Conservation (phyloP, 1,140 invertebrate species). For the Pogonognathellus flavescens region DNA sequence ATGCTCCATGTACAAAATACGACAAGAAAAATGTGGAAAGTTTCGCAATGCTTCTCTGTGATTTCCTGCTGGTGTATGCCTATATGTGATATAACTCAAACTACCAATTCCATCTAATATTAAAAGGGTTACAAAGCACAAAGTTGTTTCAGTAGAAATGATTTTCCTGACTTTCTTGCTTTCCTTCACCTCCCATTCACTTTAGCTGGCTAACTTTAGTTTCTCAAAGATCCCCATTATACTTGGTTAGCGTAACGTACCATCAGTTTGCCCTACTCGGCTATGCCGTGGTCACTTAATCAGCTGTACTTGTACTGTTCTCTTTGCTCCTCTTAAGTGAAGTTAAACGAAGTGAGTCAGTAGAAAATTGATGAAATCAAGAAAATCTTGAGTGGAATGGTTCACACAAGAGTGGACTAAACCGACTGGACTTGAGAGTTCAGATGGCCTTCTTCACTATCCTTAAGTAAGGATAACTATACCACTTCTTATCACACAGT, state of each 20-base stretch:
- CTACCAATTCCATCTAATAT: constrained; percentile 20
- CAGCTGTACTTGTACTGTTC: constrained; percentile 28
- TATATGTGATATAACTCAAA: constrained; percentile 3
- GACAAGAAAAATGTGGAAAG: constrained; percentile 38
- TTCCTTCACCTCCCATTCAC: constrained; percentile 31
- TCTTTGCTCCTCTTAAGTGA: constrained; percentile 27
- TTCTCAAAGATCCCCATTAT: constrained; percentile 17
- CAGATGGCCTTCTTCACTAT: background rate
- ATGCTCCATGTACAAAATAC: background rate
- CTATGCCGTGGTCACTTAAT: constrained; percentile 25
- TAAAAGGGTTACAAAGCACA: constrained; percentile 32
- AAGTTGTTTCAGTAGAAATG: constrained; percentile 21
- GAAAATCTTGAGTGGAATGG: constrained; percentile 14
- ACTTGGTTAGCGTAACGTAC: constrained; percentile 10
- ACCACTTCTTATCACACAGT: background rate
- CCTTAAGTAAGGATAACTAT: background rate
- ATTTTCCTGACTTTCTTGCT: background rate
- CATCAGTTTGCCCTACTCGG: background rate
- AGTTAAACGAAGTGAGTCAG: constrained; percentile 39
- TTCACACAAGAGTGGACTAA: background rate
- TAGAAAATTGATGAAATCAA: constrained; percentile 42
- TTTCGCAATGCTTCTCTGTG: constrained; percentile 9
- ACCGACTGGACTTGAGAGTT: background rate
- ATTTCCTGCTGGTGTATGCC: background rate
- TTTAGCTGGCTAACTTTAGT: constrained; percentile 29